A percentile compares a stretch with the other conserved stretches of the same genome.
Conservation (phyloP, 2,797 vertebrate species). For the Neosilurus mollespiculum region DNA sequence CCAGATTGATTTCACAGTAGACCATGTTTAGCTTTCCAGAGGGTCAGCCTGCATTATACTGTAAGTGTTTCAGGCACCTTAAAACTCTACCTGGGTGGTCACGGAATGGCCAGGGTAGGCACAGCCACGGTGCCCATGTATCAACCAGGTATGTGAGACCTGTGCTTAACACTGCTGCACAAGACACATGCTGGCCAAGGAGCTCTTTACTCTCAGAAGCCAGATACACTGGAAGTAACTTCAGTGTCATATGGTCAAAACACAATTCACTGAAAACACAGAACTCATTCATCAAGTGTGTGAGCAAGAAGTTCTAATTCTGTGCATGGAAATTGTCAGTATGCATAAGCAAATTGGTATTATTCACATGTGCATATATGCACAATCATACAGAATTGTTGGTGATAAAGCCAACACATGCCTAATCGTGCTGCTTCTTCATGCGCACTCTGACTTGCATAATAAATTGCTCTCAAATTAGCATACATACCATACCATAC, state of each 20-base stretch:
- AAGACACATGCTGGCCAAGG: constrained; percentile 49
- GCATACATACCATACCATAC: not conserved
- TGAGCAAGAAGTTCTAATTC: not conserved
- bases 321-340: not conserved
- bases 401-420: not conserved
- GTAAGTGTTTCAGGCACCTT: too few species aligned
- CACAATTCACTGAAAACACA: not conserved
- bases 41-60: too few species aligned
- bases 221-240: not conserved
- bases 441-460: not conserved
- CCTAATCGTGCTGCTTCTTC: not conserved
- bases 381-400: not conserved
- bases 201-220: not conserved
- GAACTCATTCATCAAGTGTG: not conserved
- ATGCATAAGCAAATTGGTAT: not conserved
- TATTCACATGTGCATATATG: not conserved
- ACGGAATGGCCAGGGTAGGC: too few species aligned
- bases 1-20: too few species aligned
- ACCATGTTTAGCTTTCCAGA: too few species aligned
- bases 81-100: too few species aligned
- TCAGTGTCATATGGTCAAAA: constrained; percentile 5
- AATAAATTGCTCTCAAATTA: not conserved
- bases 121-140: too few species aligned
- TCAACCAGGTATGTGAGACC: too few species aligned
- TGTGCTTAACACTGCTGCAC: not conserved